Evolutionary conservation across 1,140 invertebrate species (phyloP), one percentile per base, ranked within the genome.

Genomic region (Drosophila nigrodunni): DNA sequence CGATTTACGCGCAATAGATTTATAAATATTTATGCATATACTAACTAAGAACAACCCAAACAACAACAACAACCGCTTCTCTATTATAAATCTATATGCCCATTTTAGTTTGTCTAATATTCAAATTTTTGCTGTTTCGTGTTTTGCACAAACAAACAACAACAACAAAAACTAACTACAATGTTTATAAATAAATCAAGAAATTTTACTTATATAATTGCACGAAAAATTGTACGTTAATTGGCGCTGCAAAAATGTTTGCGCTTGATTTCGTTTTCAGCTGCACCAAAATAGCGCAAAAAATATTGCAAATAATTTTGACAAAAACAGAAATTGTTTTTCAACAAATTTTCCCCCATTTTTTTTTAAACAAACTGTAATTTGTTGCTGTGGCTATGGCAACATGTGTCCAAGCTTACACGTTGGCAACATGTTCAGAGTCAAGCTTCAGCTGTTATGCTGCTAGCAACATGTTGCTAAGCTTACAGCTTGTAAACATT

Each of bases 191-290:
- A 50, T 50, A 25, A 9, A 46, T 44, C 30, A 30, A 18, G 57
- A 57, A 43, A 65, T 50, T n/a, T 34, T 30, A 8, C 50, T 54
- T 61, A 44, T 64, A 73, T 62, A 70, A 62, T 74, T 75, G 59
- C 8, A 30, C 25, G 25, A 49, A 44, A 44, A 44, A 39, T 43
- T 70, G 55, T 21, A 74, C 66, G 72, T 74, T 69, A 74, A 74
- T 74, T 74, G 72, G 72, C 58, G 57, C 72, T 37, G 44, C 44
- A 46, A 54, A 30, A 68, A 62, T 69, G 55, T 69, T 74, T 75
- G 41, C 59, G 73, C 73, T 75, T 70, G 58, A 75, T 70, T 75
- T 57, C 43, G 70, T 43, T 44, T 74, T 74, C n/a, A 7, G n/a
- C n/a, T 43, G 41, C 47, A 21, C 46, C 15, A 50, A 66, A 66